These are phyloP conservation scores for Coendou prehensilis DNA, from an alignment of 2,797 vertebrate genomes.

Conservation along the genomic window DNA sequence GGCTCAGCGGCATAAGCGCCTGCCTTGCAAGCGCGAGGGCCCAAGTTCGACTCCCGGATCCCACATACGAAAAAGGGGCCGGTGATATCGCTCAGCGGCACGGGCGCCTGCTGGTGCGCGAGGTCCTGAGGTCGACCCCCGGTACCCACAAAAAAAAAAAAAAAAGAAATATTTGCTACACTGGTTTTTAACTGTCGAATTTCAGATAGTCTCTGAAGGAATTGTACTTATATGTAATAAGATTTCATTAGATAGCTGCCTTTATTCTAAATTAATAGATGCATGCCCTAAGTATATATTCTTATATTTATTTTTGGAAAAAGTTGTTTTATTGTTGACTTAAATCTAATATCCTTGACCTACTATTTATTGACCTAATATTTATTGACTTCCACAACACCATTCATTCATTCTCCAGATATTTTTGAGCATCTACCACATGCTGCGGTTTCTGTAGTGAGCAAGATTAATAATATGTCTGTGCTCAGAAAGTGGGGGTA, in stretches of 20 bases:
- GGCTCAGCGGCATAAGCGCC: no score
- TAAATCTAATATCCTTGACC: background rate
- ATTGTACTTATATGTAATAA: background rate
- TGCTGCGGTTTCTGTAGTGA: background rate
- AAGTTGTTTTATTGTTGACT: background rate
- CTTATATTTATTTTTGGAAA: background rate
- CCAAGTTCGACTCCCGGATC: no score
- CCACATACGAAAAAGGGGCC: no score
- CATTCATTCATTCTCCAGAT: conserved; percentile 3
- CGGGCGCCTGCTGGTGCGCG: no score
- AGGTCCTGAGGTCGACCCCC: no score
- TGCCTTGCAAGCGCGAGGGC: no score
- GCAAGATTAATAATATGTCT: background rate
- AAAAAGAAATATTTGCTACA: background rate
- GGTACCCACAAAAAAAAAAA: no score
- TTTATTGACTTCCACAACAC: background rate
- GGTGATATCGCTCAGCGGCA: no score
- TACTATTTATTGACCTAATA: background rate
- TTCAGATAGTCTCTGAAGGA: background rate
- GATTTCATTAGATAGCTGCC: background rate
- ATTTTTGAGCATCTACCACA: background rate
- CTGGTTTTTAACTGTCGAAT: background rate
- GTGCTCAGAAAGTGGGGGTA: background rate
- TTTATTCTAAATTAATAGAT: conserved; percentile 3
- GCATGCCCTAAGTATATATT: background rate